phyloP scores from a whole-genome alignment of 2,888 invertebrate genomes.

The Melinaea menophilus region DNA sequence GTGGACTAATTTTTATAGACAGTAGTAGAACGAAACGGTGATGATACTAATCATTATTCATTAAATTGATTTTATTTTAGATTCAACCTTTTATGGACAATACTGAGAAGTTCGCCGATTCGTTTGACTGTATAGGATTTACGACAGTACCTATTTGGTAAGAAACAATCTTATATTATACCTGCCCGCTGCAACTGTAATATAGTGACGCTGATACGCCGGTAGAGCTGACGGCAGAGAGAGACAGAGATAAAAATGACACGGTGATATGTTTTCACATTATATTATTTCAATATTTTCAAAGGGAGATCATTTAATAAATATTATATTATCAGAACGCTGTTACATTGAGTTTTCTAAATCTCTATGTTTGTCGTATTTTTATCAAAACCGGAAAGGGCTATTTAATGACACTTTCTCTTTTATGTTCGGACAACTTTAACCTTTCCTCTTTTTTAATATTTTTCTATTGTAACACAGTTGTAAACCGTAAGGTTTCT shows the following conservation, averaged over 20 bases:
- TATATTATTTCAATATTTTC: too few relatives aligned
- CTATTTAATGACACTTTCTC: constrained; percentile 20
- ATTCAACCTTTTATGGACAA: constrained; percentile 77
- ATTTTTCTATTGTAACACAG: neutral
- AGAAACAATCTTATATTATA: constrained; percentile 27
- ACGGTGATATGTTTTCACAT: neutral
- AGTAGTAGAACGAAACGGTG: too few relatives aligned
- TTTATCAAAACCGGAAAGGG: constrained; percentile 10
- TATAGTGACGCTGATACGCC: too few relatives aligned
- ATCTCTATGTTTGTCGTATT: constrained; percentile 5
- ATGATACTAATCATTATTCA: neutral
- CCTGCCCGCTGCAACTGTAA: too few relatives aligned
- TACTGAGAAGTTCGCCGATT: constrained; percentile 80
- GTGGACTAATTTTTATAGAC: too few relatives aligned
- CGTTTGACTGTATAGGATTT: constrained; percentile 94
- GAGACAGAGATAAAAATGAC: neutral
- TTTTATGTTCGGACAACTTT: constrained; percentile 4
- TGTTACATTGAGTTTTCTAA: neutral
- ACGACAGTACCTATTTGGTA: constrained; percentile 93
- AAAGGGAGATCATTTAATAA: too few relatives aligned
- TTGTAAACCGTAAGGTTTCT: too few relatives aligned
- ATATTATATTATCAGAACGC: too few relatives aligned
- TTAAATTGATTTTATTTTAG: constrained; percentile 44
- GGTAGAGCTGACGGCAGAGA: too few relatives aligned
- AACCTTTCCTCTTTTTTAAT: neutral